Evolutionary conservation across 2,797 vertebrate genomes (phyloP).

Genomic region (Acipenser oxyrinchus): DNA sequence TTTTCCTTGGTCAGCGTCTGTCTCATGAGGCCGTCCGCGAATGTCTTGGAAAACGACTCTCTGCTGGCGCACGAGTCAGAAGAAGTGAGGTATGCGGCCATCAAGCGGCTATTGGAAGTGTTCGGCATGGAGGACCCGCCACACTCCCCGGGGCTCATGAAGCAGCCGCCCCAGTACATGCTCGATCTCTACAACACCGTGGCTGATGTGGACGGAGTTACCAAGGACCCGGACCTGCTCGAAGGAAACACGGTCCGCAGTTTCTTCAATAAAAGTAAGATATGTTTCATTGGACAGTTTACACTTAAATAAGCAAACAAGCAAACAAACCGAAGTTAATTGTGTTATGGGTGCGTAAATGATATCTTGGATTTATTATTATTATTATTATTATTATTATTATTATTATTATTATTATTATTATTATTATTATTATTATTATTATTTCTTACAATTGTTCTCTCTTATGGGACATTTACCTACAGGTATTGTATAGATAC

Average conservation of each 20-base stretch:
- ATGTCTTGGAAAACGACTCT: constrained; percentile 37
- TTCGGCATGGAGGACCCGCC: constrained; percentile 83
- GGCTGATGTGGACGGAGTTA: constrained; percentile 76
- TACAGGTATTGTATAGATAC: too few relatives aligned
- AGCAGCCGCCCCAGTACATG: constrained; percentile 85
- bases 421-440: too few relatives aligned
- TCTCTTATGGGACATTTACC: too few relatives aligned
- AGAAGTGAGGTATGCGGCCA: constrained; percentile 60
- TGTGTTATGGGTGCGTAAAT: too few relatives aligned
- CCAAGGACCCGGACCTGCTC: constrained; percentile 71
- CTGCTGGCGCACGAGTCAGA: constrained; percentile 24
- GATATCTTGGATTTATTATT: too few relatives aligned
- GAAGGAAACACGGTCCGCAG: constrained; percentile 84
- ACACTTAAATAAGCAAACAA: constrained; percentile 15
- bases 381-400: too few relatives aligned
- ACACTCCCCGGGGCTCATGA: constrained; percentile 44
- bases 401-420: too few relatives aligned
- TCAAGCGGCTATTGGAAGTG: constrained; percentile 76
- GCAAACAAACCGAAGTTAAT: constrained; percentile 30
- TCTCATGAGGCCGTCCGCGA: constrained; percentile 35
- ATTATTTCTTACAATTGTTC: too few relatives aligned
- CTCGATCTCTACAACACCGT: constrained; percentile 81
- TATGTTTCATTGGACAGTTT: too few relatives aligned
- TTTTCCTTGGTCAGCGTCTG: constrained; percentile 28
- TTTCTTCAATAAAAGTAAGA: constrained; percentile 82